Percentiles rank a stretch among this genome's conserved stretches.
Evolutionary conservation across 2,797 vertebrate species (phyloP).

Genomic region (Smutsia temminckii): DNA sequence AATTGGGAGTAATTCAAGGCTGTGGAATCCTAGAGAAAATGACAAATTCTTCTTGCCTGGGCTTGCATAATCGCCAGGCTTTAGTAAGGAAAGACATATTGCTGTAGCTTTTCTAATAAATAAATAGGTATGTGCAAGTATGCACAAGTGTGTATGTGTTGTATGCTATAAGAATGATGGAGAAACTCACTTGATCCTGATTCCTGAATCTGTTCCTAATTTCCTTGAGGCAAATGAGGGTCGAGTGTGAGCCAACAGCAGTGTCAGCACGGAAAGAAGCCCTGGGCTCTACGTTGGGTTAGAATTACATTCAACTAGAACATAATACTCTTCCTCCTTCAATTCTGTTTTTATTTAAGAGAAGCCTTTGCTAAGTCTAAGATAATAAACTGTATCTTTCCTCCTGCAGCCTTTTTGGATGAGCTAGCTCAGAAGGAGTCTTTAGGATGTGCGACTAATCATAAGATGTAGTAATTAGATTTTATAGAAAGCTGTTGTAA

Average conservation of each 20-base stretch:
- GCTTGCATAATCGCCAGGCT: constrained; percentile 68
- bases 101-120: constrained; percentile 76
- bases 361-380: not conserved
- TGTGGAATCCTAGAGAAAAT: constrained; percentile 73
- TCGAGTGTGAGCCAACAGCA: not conserved
- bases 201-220: not conserved
- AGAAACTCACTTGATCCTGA: not conserved
- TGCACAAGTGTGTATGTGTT: not conserved
- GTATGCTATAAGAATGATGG: not conserved
- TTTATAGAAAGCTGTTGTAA: constrained; percentile 36
- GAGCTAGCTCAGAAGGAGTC: not conserved
- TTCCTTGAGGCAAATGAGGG: not conserved
- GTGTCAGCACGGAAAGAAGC: not conserved
- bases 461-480: not conserved
- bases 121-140: not conserved
- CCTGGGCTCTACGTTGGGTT: not conserved
- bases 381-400: not conserved
- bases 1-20: constrained; percentile 75
- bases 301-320: not conserved
- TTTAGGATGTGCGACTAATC: not conserved
- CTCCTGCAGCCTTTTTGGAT: not conserved
- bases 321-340: not conserved
- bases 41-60: constrained; percentile 70
- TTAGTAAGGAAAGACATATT: constrained; percentile 64
- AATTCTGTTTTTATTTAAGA: constrained; percentile 11